Percentiles rank a stretch among this genome's conserved stretches.
phyloP scores from a whole-genome alignment of 2,888 invertebrate species.

The Crossocerus cetratus region DNA sequence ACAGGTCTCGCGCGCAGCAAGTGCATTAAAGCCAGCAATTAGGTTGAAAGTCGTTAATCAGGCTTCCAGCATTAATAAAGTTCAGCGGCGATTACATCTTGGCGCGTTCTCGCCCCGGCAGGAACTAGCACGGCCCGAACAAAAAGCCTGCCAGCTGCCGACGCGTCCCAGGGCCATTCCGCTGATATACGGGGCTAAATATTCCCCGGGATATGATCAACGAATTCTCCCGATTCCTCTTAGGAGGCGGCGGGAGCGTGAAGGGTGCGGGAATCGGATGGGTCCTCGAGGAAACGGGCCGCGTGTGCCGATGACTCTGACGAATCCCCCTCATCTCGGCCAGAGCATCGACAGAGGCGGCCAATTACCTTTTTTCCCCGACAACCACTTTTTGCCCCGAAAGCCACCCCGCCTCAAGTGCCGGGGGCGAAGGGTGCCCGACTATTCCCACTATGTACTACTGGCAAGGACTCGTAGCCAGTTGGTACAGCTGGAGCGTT shows the following conservation, averaged over 20 bases:
- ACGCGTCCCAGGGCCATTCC: slow-evolving; percentile 15
- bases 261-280: slow-evolving; percentile 2
- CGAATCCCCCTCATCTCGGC: slow-evolving; percentile 27
- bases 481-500: too few relatives aligned
- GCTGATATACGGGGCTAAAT: slow-evolving; percentile 33
- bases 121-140: neutral
- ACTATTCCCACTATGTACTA: too few relatives aligned
- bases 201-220: slow-evolving; percentile 25
- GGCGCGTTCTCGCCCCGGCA: slow-evolving; percentile 1
- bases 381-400: too few relatives aligned
- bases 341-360: slow-evolving; percentile 9
- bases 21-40: slow-evolving; percentile 34
- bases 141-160: slow-evolving; percentile 16
- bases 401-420: too few relatives aligned
- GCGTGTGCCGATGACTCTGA: slow-evolving; percentile 54
- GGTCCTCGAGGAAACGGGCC: slow-evolving; percentile 20
- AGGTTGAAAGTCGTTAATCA: slow-evolving; percentile 50
- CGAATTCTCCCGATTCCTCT: slow-evolving; percentile 17
- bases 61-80: slow-evolving; percentile 52
- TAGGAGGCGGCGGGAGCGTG: too few relatives aligned
- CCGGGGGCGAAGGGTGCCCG: too few relatives aligned
- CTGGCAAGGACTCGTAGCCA: too few relatives aligned
- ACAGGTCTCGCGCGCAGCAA: slow-evolving; percentile 31
- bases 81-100: slow-evolving; percentile 36
- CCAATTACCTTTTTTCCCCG: slow-evolving; percentile 19